These are phyloP conservation scores for Bolinopsis microptera DNA, from an alignment of 37 sponge, comb jelly and placozoan species.

Conservation along the genomic window DNA sequence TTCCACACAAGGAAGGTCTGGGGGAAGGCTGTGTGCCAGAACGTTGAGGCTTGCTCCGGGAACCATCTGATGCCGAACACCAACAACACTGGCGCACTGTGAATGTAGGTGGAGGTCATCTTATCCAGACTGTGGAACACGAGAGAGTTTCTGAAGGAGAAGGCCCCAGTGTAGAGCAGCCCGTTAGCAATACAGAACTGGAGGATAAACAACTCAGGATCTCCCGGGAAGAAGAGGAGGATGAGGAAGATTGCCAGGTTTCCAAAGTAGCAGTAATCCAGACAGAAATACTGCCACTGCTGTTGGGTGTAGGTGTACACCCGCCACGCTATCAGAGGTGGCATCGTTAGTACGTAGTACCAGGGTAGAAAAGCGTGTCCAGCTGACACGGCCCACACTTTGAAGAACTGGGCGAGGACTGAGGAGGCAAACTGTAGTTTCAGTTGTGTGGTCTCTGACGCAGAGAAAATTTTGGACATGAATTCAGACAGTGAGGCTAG, in stretches of 20 bases:
- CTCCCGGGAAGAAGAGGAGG: slow-evolving; percentile 65
- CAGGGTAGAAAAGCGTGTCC: not conserved
- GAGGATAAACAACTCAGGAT: slow-evolving; percentile 45
- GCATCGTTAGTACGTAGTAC: slow-evolving; percentile 19
- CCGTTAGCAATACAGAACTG: slow-evolving; percentile 69
- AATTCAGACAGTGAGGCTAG: not conserved
- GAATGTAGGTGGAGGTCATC: slow-evolving; percentile 77
- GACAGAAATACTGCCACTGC: slow-evolving; percentile 70
- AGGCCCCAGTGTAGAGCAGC: slow-evolving; percentile 67
- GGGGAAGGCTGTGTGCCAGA: slow-evolving; percentile 31
- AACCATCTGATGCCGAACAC: slow-evolving; percentile 72
- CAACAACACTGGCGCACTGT: slow-evolving; percentile 70
- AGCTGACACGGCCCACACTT: not conserved
- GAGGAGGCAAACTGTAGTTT: not conserved
- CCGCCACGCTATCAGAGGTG: not conserved
- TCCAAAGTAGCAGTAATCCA: slow-evolving; percentile 79
- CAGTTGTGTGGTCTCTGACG: not conserved
- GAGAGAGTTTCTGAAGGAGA: slow-evolving; percentile 74
- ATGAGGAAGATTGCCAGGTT: slow-evolving; percentile 70
- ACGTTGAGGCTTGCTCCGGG: not conserved
- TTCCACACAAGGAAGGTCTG: not conserved
- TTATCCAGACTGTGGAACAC: slow-evolving; percentile 75
- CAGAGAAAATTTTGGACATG: not conserved
- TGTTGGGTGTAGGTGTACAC: slow-evolving; percentile 68
- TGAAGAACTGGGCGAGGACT: slow-evolving; percentile 20